Conservation (phyloP, 2,113 vertebrate genomes). For the Albula goreensis region DNA sequence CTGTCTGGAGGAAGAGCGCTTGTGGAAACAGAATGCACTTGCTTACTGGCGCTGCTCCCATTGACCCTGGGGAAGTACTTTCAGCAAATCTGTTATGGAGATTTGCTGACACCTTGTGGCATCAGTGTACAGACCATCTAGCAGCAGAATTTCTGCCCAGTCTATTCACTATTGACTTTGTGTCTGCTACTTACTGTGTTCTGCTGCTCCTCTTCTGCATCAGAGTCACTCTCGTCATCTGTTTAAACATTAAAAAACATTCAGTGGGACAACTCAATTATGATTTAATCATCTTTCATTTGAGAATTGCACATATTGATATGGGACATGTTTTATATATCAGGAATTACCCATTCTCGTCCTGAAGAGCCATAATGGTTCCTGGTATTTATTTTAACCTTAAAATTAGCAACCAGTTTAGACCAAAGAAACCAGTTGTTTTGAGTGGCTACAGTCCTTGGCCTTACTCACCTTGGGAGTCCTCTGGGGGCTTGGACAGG, state of each 20-base stretch:
- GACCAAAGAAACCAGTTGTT: too few species aligned
- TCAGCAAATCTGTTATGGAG: neutral
- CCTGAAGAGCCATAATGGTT: too few species aligned
- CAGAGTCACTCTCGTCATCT: slow-evolving; percentile 98
- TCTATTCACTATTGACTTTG: neutral
- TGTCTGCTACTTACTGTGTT: slow-evolving; percentile 79
- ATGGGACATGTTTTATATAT: neutral
- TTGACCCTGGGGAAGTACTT: neutral
- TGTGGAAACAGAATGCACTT: neutral
- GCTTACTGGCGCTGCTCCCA: neutral
- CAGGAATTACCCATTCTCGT: too few species aligned
- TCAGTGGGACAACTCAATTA: neutral
- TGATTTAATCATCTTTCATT: neutral
- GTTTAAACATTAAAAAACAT: neutral
- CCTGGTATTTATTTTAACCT: too few species aligned
- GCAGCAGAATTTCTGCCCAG: neutral
- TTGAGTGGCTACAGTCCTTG: too few species aligned
- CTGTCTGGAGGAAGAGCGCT: neutral
- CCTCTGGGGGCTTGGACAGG: slow-evolving; percentile 91
- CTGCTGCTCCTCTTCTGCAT: slow-evolving; percentile 94
- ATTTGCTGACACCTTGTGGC: slow-evolving; percentile 18
- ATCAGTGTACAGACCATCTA: neutral
- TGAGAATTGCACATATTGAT: neutral
- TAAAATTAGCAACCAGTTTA: too few species aligned
- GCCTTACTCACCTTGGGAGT: slow-evolving; percentile 83